Percentiles rank a stretch among this genome's conserved stretches.
phyloP scores from a whole-genome alignment of 2,113 vertebrate species.

The Xenopus laevis region DNA sequence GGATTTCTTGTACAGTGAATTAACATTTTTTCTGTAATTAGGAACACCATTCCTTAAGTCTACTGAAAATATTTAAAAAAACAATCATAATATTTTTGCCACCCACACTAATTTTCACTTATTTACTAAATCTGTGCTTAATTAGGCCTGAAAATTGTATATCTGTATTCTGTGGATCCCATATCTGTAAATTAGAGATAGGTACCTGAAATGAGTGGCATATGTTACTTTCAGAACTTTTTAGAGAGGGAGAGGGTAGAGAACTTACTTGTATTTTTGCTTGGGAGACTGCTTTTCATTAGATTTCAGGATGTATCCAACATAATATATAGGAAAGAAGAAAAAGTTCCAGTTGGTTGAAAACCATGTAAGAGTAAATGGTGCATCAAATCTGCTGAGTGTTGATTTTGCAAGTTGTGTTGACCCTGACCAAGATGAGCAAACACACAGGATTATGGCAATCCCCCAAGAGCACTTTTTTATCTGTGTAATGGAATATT shows the following conservation, averaged over 20 bases:
- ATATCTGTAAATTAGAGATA: too few relatives aligned
- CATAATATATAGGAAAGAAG: conserved; percentile 91
- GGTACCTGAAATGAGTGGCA: too few relatives aligned
- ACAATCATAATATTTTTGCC: too few relatives aligned
- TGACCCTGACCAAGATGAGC: conserved; percentile 86
- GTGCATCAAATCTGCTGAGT: conserved; percentile 83
- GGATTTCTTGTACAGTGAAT: too few relatives aligned
- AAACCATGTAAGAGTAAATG: conserved; percentile 95
- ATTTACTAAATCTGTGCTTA: too few relatives aligned
- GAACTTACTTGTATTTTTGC: conserved; percentile 85
- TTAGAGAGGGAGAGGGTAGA: neutral
- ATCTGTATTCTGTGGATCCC: too few relatives aligned
- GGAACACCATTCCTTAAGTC: too few relatives aligned
- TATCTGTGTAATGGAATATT: conserved; percentile 69
- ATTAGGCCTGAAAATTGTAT: too few relatives aligned
- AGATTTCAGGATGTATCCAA: conserved; percentile 83
- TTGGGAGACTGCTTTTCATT: conserved; percentile 83
- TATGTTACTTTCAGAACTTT: too few relatives aligned
- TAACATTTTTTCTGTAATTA: too few relatives aligned
- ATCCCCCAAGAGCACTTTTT: conserved; percentile 83
- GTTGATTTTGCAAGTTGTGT: conserved; percentile 90
- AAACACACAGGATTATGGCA: conserved; percentile 85
- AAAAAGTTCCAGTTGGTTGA: conserved; percentile 94
- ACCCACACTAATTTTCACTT: too few relatives aligned
- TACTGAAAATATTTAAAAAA: too few relatives aligned